Base-by-base conservation (phyloP, 2,888 invertebrate species). In the Callyntrura sp. region DNA sequence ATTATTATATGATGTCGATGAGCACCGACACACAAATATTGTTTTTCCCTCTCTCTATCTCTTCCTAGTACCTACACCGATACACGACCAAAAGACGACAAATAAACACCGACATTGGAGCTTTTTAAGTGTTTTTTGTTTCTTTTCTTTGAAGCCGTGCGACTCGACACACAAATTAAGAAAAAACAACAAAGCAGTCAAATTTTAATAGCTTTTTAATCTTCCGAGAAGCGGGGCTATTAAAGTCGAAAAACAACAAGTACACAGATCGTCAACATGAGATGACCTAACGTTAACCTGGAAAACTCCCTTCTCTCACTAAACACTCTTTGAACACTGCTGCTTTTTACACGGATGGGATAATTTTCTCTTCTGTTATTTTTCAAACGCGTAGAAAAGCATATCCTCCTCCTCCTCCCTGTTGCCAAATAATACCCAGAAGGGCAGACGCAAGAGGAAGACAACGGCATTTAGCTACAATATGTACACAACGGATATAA, bases 201-300 rank as follows among this genome's bases (percentile, higher is more conserved):
- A 48, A 8, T 82, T 82, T 48, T 82, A 62, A 82, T 65, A 82
- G 82, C 48, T 65, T 82, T 65, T 65, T 65, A 20, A 11, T 17
- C n/a, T 70, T 70, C 70, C 43, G n/a, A 70, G 70, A 43, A 70
- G 35, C 51, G 12, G n/a, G n/a, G 8, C 6, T 43, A 5, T 60
- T 20, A 25, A 55, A 28, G 14, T 20, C 17, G 20, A 25, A 81
- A 23, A 51, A 62, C 6, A 17, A 45, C n/a, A 35, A 6, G 35
- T 35, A 35, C 35, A 35, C 0, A 85, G 35, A 78, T 62, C 85
- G 43, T 48, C 62, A 43, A 35, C 17, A 70, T 25, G 45, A 48
- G n/a, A 65, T 85, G 85, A 85, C 85, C 85, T 78, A 78, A 35
- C 17, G 76, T 65, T 85, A 85, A 85, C 85, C 85, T 85, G 76